Evolutionary conservation across 2,113 vertebrate species (phyloP).

Genomic region (Coptodon rendalli): DNA sequence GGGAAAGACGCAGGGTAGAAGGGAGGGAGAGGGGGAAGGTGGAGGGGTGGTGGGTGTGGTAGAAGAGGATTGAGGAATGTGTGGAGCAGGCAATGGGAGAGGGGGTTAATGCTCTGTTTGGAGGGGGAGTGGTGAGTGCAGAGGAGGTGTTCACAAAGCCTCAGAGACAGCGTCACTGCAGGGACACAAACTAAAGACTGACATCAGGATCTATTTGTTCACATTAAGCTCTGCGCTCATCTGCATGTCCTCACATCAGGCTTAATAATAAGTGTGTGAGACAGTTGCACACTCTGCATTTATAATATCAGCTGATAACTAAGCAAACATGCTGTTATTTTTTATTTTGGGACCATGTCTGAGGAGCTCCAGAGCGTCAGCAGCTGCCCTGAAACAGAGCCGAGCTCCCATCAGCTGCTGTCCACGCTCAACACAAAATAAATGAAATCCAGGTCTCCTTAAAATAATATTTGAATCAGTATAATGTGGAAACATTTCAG

Average conservation of each 20-base stretch:
- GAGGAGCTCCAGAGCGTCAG: not conserved
- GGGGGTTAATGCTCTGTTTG: slow-evolving; percentile 63
- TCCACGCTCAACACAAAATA: not conserved
- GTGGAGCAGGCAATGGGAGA: slow-evolving; percentile 54
- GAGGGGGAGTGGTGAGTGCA: slow-evolving; percentile 27
- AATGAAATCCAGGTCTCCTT: not conserved
- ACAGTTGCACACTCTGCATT: not conserved
- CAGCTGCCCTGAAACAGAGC: not conserved
- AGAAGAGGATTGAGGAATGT: slow-evolving; percentile 41
- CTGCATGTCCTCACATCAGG: not conserved
- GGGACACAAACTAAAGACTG: not conserved
- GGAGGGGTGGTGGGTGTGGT: not conserved
- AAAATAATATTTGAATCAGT: not conserved
- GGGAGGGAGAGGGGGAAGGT: slow-evolving; percentile 38
- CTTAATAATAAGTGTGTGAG: fast-evolving
- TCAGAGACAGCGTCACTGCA: not conserved
- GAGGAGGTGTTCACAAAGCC: slow-evolving; percentile 41
- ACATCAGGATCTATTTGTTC: not conserved
- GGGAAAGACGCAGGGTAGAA: slow-evolving; percentile 25
- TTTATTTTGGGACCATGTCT: fast-evolving
- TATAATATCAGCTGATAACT: not conserved
- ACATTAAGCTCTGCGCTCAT: not conserved
- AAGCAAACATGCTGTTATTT: not conserved
- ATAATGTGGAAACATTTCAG: not conserved
- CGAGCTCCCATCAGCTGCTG: fast-evolving